Evolutionary conservation across 2,797 vertebrate species (phyloP).

Genomic region (Botia almorhae): DNA sequence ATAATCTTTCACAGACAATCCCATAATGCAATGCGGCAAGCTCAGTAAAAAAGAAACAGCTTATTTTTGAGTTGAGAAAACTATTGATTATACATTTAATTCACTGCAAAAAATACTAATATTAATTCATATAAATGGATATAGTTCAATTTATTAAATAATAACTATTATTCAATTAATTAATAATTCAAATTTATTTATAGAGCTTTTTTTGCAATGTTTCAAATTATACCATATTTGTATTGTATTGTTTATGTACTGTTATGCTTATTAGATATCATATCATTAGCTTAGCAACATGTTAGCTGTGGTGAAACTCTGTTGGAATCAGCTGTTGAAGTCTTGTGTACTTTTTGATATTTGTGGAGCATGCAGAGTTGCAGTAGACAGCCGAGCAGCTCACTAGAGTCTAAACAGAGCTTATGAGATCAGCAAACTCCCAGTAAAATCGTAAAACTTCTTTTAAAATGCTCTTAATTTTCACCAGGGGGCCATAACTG

Average conservation of each 20-base stretch:
- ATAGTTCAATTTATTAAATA: no score
- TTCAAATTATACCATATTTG: neutral
- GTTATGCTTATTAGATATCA: neutral
- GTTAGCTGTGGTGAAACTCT: neutral
- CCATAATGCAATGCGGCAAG: neutral
- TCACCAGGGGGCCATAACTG: slow-evolving; percentile 2
- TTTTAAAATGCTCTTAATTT: slow-evolving; percentile 16
- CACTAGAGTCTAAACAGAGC: slow-evolving; percentile 9
- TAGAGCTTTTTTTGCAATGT: no score
- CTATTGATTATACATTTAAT: no score
- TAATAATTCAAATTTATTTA: no score
- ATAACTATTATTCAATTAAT: no score
- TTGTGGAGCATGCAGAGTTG: neutral
- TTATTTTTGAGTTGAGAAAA: no score
- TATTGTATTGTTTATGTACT: neutral
- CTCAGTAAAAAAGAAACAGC: no score
- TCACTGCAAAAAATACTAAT: no score
- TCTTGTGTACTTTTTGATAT: neutral
- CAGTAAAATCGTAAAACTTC: neutral
- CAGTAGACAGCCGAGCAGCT: slow-evolving; percentile 14
- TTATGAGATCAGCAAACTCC: slow-evolving; percentile 10
- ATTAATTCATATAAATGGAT: no score
- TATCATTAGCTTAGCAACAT: neutral
- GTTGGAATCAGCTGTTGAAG: neutral
- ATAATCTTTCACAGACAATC: neutral